Conservation (phyloP, 1,140 invertebrate genomes). For the Hermetia illucens region DNA sequence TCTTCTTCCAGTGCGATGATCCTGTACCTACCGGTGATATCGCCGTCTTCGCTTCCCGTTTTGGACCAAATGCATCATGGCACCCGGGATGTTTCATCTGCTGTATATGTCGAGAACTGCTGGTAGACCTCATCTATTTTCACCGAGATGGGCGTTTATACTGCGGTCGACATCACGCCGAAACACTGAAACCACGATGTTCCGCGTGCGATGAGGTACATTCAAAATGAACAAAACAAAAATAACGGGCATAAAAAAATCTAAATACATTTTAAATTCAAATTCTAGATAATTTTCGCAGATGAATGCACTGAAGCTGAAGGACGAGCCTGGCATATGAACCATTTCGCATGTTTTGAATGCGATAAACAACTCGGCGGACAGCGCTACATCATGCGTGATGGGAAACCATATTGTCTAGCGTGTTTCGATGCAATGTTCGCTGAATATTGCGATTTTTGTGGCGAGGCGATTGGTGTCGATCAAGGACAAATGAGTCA, state of each 20-base stretch:
- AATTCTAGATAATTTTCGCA: constrained; percentile 88
- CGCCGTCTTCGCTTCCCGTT: constrained; percentile 65
- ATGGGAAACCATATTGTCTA: constrained; percentile 85
- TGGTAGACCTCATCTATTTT: constrained; percentile 97
- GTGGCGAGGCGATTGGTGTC: constrained; percentile 88
- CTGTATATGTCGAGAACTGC: constrained; percentile 76
- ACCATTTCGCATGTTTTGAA: constrained; percentile 93
- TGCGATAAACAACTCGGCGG: constrained; percentile 90
- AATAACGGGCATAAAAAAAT: too few species aligned
- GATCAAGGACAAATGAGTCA: constrained; percentile 97
- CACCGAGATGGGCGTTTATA: constrained; percentile 74
- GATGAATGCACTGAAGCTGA: constrained; percentile 99
- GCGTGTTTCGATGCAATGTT: constrained; percentile 91
- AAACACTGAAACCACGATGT: constrained; percentile 89
- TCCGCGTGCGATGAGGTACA: constrained; percentile 91
- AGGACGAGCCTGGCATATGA: constrained; percentile 96
- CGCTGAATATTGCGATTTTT: constrained; percentile 93
- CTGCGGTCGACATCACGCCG: constrained; percentile 95
- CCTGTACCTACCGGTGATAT: constrained; percentile 74
- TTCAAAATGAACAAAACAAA: background rate
- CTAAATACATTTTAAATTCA: too few species aligned
- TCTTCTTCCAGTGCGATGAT: constrained; percentile 61
- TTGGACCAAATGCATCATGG: constrained; percentile 72
- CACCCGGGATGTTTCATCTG: constrained; percentile 92
- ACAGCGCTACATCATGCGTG: constrained; percentile 93